These are phyloP conservation scores for Cuniculus paca DNA, from an alignment of 2,797 vertebrate genomes.

Conservation along the genomic window DNA sequence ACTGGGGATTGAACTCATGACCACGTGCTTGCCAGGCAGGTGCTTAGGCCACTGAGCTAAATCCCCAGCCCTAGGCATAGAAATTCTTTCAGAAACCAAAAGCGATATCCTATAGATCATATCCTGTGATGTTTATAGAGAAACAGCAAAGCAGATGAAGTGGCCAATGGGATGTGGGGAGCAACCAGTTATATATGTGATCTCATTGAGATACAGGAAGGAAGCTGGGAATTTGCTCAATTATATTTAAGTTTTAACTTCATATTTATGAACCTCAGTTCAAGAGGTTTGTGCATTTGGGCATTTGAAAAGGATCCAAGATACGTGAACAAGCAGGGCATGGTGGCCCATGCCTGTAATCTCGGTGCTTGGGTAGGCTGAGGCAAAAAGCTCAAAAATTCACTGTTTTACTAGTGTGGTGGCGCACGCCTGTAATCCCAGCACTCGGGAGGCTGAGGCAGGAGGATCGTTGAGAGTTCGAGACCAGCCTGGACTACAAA, in stretches of 20 bases:
- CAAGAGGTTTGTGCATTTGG: not conserved
- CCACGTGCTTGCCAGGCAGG: no score
- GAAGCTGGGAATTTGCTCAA: not conserved
- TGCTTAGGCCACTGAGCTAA: no score
- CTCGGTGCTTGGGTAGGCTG: not conserved
- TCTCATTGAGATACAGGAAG: not conserved
- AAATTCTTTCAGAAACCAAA: not conserved
- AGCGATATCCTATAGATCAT: not conserved
- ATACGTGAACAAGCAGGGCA: not conserved
- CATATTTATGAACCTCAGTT: not conserved
- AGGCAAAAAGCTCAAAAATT: not conserved
- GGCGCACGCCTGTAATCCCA: no score
- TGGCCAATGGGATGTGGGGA: not conserved
- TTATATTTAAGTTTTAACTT: constrained; percentile 13
- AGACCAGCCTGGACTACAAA: not conserved
- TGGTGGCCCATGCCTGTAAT: not conserved
- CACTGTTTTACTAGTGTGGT: no score
- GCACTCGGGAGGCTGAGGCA: no score
- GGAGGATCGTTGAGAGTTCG: no score
- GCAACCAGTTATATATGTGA: not conserved
- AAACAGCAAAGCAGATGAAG: constrained; percentile 14
- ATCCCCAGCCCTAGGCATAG: no score
- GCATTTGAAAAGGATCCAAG: not conserved
- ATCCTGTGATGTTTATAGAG: constrained; percentile 38
- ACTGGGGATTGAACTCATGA: no score